Conservation (phyloP, 1,140 invertebrate genomes). For the Maconellicoccus hirsutus region DNA sequence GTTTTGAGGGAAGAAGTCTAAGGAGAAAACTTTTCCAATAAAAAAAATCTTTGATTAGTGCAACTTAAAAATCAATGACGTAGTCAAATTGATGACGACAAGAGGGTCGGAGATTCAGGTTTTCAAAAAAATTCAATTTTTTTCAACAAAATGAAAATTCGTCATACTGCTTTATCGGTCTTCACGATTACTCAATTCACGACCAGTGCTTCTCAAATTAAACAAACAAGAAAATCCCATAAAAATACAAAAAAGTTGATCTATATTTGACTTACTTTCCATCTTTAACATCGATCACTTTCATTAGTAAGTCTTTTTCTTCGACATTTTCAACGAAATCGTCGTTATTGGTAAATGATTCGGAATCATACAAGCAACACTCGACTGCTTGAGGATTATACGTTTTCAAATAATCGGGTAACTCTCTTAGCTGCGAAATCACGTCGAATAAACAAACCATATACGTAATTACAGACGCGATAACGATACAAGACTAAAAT, state of each 20-base stretch:
- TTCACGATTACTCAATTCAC: too few relatives aligned
- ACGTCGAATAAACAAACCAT: background rate
- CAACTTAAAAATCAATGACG: too few relatives aligned
- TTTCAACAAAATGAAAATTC: too few relatives aligned
- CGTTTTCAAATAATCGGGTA: constrained; percentile 33
- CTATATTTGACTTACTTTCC: constrained; percentile 29
- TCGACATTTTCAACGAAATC: constrained; percentile 30
- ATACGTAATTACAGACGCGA: background rate
- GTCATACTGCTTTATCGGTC: too few relatives aligned
- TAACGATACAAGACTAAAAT: background rate
- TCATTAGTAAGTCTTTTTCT: constrained; percentile 32
- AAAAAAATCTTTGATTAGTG: too few relatives aligned
- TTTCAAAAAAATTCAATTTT: too few relatives aligned
- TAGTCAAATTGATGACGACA: too few relatives aligned
- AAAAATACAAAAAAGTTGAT: background rate
- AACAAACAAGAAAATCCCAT: too few relatives aligned
- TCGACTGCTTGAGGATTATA: constrained; percentile 25
- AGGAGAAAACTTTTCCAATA: too few relatives aligned
- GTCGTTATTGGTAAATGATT: constrained; percentile 29
- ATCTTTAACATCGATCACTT: constrained; percentile 33
- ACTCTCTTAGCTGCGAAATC: constrained; percentile 33
- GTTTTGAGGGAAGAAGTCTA: too few relatives aligned
- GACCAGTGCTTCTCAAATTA: too few relatives aligned
- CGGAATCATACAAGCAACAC: constrained; percentile 12
- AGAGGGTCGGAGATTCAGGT: too few relatives aligned